These are phyloP conservation scores for Formica selysi DNA, from an alignment of 1,140 invertebrate species.

Conservation along the genomic window DNA sequence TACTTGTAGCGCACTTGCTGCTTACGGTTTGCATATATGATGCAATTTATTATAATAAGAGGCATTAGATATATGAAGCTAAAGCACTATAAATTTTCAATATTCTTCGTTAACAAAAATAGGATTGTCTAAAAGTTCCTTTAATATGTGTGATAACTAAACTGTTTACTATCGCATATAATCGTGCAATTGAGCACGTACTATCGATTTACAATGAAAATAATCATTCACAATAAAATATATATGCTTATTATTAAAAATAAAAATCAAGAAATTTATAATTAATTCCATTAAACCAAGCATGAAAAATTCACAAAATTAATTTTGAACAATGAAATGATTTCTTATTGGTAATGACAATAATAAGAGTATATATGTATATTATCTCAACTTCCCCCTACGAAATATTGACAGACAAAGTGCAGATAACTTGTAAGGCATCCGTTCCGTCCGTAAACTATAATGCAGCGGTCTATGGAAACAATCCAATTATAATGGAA, in stretches of 20 bases:
- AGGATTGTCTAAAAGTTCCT: not conserved
- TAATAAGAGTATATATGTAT: not conserved
- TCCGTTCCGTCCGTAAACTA: slow-evolving; percentile 53
- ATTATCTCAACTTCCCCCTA: slow-evolving; percentile 13
- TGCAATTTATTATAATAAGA: slow-evolving; percentile 35
- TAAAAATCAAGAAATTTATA: not conserved
- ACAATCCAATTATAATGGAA: slow-evolving; percentile 26
- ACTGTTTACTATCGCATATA: not conserved
- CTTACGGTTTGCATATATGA: not conserved
- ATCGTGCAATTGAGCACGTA: slow-evolving; percentile 7
- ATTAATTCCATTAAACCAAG: slow-evolving; percentile 3
- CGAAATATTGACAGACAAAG: slow-evolving; percentile 68
- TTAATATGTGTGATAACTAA: not conserved
- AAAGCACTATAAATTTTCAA: slow-evolving; percentile 33
- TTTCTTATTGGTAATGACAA: not conserved
- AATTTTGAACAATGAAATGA: not conserved
- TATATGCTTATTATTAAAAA: not conserved
- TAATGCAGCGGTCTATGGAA: not conserved
- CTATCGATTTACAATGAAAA: slow-evolving; percentile 56
- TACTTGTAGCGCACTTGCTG: not conserved
- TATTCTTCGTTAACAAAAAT: not conserved
- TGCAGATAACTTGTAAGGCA: slow-evolving; percentile 76
- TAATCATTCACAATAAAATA: not conserved
- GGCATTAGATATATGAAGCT: slow-evolving; percentile 25
- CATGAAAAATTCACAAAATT: not conserved